These are phyloP conservation scores for Myotis vivesi DNA, from an alignment of 2,797 vertebrate genomes.

Conservation along the genomic window DNA sequence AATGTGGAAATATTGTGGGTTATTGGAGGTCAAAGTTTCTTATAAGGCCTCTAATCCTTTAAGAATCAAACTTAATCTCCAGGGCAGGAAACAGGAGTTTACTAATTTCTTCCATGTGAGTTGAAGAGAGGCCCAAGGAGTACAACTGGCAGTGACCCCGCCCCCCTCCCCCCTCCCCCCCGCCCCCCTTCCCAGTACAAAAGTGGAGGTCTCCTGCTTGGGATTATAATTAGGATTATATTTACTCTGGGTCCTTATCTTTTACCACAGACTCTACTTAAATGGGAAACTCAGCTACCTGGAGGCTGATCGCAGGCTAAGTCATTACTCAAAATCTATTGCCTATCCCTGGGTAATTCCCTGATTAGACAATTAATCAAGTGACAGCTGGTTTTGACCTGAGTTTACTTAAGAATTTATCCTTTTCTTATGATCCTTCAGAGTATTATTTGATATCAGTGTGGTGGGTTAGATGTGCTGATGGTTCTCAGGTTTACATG, in stretches of 20 bases:
- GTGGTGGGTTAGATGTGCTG: background rate
- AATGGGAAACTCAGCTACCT: conserved; percentile 34
- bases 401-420: background rate
- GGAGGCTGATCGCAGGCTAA: background rate
- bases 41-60: background rate
- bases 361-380: conserved; percentile 10
- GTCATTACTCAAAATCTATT: conserved; percentile 18
- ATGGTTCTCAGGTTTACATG: background rate
- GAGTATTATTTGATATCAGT: background rate
- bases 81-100: background rate
- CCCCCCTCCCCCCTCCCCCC: no score
- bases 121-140: background rate
- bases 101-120: background rate
- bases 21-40: background rate
- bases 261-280: conserved; percentile 26
- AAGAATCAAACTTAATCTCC: background rate
- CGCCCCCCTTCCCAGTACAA: background rate
- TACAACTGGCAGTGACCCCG: background rate
- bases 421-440: background rate
- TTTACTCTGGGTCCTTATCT: conserved; percentile 34
- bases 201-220: background rate
- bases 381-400: background rate
- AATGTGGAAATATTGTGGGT: background rate
- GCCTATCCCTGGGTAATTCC: conserved; percentile 5
- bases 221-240: conserved; percentile 43